A percentile compares a stretch with the other conserved stretches of the same genome.
Evolutionary conservation across 2,797 vertebrate species (phyloP).

Genomic region (Fringilla coelebs): DNA sequence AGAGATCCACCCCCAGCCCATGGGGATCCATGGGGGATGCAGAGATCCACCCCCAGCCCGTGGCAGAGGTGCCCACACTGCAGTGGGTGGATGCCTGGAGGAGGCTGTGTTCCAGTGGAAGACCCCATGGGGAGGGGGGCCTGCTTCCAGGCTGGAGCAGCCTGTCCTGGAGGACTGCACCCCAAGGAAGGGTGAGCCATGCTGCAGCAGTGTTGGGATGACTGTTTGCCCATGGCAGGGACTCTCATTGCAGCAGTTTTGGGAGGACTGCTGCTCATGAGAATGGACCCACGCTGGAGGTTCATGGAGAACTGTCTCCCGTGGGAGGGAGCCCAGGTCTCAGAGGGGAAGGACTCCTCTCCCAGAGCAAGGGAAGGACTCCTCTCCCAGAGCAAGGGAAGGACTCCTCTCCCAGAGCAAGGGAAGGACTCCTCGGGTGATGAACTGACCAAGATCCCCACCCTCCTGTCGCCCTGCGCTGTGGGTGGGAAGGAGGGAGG

Average conservation of each 20-base stretch:
- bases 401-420: not conserved
- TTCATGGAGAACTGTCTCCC: not conserved
- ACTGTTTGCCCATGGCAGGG: not conserved
- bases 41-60: no score
- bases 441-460: not conserved
- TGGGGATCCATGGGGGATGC: no score
- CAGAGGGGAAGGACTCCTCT: not conserved
- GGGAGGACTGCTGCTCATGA: not conserved
- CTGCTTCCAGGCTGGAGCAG: not conserved
- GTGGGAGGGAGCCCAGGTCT: not conserved
- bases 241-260: not conserved
- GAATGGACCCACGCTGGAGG: not conserved
- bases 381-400: not conserved
- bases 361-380: not conserved
- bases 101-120: not conserved
- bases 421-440: not conserved
- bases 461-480: not conserved
- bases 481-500: not conserved
- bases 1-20: no score
- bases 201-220: not conserved
- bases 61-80: not conserved
- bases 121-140: not conserved
- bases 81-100: not conserved
- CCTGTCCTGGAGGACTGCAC: not conserved
- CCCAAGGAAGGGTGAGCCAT: not conserved